phyloP scores from a whole-genome alignment of 2,113 vertebrate genomes.

The Daubentonia madagascariensis region DNA sequence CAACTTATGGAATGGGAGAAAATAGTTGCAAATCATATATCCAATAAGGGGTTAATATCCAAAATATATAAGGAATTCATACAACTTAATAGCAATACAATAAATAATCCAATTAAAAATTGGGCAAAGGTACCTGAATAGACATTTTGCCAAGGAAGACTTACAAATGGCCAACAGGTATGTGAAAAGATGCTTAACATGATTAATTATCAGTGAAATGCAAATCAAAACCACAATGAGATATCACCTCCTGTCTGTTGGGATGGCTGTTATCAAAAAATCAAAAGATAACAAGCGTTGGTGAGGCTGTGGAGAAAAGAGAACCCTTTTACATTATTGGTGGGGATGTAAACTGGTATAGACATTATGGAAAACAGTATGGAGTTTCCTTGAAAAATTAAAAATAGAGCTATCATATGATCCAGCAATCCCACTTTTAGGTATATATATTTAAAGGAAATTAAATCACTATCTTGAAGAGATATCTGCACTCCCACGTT shows the following conservation, averaged over 20 bases:
- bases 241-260: background rate
- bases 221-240: background rate
- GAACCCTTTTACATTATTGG: background rate
- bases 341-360: background rate
- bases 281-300: background rate
- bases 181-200: background rate
- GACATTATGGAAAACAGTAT: background rate
- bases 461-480: background rate
- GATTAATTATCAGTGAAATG: background rate
- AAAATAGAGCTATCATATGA: background rate
- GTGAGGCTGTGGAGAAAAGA: background rate
- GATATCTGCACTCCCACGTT: background rate
- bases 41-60: background rate
- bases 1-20: background rate
- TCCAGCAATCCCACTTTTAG: background rate
- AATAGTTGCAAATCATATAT: background rate
- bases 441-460: background rate
- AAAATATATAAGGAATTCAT: background rate
- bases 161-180: background rate
- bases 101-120: background rate
- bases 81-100: background rate
- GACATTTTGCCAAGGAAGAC: background rate
- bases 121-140: background rate
- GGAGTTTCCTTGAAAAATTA: background rate
- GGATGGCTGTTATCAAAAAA: background rate